Conservation (phyloP, 2,888 invertebrate genomes). For the Plemyria rubiginata region DNA sequence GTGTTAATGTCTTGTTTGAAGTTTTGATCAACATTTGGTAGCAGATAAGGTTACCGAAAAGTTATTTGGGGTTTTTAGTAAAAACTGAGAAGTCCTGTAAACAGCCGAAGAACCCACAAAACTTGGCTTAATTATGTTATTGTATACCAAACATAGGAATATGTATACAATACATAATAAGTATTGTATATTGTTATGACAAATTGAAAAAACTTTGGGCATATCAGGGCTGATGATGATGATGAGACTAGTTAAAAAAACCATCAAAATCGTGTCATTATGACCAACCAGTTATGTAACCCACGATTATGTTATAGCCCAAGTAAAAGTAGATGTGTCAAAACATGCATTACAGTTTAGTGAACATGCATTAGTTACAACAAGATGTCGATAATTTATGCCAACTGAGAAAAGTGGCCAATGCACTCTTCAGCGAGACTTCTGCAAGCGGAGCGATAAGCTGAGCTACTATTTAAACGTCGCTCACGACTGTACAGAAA, state of each 20-base stretch:
- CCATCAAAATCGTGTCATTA: too few relatives aligned
- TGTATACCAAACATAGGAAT: too few relatives aligned
- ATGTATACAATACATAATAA: too few relatives aligned
- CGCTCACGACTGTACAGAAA: too few relatives aligned
- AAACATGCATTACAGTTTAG: slow-evolving; percentile 27
- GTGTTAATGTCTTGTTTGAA: slow-evolving; percentile 60
- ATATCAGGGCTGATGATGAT: too few relatives aligned
- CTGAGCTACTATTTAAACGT: too few relatives aligned
- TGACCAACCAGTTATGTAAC: background rate
- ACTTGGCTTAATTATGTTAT: too few relatives aligned
- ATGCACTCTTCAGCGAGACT: background rate
- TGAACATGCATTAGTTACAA: slow-evolving; percentile 35
- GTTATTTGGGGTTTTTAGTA: background rate
- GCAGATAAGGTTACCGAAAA: slow-evolving; percentile 47
- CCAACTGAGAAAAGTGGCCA: slow-evolving; percentile 38
- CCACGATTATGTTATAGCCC: background rate
- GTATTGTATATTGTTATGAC: too few relatives aligned
- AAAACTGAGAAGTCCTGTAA: background rate
- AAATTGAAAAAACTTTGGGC: too few relatives aligned
- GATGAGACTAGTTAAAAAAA: too few relatives aligned
- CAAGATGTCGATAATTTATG: slow-evolving; percentile 54
- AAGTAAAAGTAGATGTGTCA: slow-evolving; percentile 24
- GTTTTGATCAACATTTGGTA: slow-evolving; percentile 58
- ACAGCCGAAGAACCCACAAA: too few relatives aligned
- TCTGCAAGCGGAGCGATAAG: slow-evolving; percentile 15